Percentiles rank a stretch among this genome's conserved stretches.
These are phyloP conservation scores for Tupiocoris notatus DNA, from an alignment of 2,888 invertebrate species.

Conservation along the genomic window DNA sequence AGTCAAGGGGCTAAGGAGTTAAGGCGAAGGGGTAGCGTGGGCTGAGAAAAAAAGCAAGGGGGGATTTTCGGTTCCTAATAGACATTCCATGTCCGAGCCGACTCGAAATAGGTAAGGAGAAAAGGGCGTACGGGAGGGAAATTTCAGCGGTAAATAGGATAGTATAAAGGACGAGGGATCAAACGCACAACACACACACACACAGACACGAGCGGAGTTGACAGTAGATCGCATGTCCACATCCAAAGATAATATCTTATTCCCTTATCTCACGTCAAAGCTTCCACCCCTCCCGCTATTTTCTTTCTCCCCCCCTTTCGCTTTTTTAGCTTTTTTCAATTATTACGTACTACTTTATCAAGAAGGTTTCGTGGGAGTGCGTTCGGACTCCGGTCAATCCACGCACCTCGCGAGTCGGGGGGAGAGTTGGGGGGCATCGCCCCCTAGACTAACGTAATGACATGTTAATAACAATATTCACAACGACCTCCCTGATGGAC, in stretches of 20 bases:
- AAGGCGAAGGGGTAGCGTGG: not conserved
- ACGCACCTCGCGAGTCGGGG: constrained; percentile 35
- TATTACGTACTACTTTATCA: constrained; percentile 44
- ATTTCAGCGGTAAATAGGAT: not conserved
- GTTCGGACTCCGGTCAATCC: constrained; percentile 22
- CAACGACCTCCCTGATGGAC: constrained; percentile 38
- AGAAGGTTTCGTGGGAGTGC: constrained; percentile 11
- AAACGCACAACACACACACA: constrained; percentile 16
- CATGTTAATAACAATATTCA: constrained; percentile 42
- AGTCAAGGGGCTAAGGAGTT: constrained; percentile 13
- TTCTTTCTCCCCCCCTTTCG: not conserved
- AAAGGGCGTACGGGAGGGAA: not conserved
- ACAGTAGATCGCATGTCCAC: constrained; percentile 43
- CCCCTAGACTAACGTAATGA: constrained; percentile 24
- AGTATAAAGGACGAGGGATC: not conserved
- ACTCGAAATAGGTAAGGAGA: constrained; percentile 1
- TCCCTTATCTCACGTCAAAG: constrained; percentile 43
- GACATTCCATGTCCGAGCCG: constrained; percentile 42
- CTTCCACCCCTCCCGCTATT: not conserved
- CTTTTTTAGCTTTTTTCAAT: constrained; percentile 34
- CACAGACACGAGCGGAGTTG: constrained; percentile 28
- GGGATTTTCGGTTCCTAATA: constrained; percentile 32
- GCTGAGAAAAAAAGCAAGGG: constrained; percentile 3
- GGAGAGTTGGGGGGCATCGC: not conserved
- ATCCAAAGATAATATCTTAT: constrained; percentile 37